Evolutionary conservation across 2,113 vertebrate genomes (phyloP).

Genomic region (Notothenia rossii): DNA sequence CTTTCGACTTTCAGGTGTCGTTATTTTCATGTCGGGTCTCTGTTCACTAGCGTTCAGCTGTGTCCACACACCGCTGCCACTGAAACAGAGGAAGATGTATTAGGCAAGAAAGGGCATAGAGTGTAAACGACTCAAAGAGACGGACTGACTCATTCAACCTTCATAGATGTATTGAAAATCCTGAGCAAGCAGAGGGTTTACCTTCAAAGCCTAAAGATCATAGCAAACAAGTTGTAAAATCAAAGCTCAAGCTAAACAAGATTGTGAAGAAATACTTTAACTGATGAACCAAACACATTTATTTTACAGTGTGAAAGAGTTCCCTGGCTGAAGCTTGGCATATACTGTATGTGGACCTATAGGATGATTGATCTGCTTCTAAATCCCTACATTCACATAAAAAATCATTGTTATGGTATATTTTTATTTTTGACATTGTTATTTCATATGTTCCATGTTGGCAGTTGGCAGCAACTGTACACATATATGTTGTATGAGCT

Average conservation of each 20-base stretch:
- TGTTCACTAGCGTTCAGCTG: neutral
- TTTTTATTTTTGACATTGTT: slow-evolving; percentile 16
- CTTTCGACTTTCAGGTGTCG: neutral
- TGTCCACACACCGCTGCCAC: slow-evolving; percentile 4
- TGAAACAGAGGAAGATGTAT: neutral
- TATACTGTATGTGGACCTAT: slow-evolving; percentile 3
- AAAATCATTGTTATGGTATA: neutral
- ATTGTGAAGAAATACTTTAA: neutral
- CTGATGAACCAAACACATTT: neutral
- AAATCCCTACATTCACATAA: slow-evolving; percentile 12
- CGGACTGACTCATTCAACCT: neutral
- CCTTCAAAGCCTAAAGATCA: neutral
- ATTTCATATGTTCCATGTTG: slow-evolving; percentile 31
- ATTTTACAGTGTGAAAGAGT: neutral
- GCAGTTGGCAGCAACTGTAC: slow-evolving; percentile 1
- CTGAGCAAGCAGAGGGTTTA: neutral
- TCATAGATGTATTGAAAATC: neutral
- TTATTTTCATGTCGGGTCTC: neutral
- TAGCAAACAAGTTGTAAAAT: slow-evolving; percentile 8
- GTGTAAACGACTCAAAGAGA: neutral
- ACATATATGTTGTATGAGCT: slow-evolving; percentile 12
- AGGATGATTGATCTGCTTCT: slow-evolving; percentile 11
- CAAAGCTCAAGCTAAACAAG: slow-evolving; percentile 5
- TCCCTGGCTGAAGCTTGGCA: neutral
- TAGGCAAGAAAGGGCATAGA: neutral